These are phyloP conservation scores for Pristionchus entomophagus DNA, from an alignment of 2,888 invertebrate genomes.

Conservation along the genomic window DNA sequence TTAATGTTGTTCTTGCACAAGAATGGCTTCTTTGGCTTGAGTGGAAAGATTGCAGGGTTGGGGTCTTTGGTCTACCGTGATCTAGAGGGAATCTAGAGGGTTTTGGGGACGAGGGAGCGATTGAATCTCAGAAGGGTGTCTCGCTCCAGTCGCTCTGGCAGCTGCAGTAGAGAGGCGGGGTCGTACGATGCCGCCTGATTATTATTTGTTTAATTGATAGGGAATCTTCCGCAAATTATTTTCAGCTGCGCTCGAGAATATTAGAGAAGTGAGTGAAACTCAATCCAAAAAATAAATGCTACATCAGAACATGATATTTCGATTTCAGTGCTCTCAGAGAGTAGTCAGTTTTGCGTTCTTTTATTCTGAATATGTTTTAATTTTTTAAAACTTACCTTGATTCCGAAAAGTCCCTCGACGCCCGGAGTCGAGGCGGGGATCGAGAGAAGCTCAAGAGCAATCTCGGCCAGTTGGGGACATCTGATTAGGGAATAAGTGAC, in stretches of 20 bases:
- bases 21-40: conserved; percentile 15
- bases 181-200: conserved; percentile 19
- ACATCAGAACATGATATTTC: too few relatives aligned
- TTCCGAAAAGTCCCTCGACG: conserved; percentile 8
- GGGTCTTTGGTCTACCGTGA: neutral
- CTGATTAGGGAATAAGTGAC: too few relatives aligned
- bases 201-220: too few relatives aligned
- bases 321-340: too few relatives aligned
- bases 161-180: neutral
- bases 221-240: too few relatives aligned
- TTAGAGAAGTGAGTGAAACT: conserved; percentile 38
- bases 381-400: neutral
- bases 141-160: conserved; percentile 55
- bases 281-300: too few relatives aligned
- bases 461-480: conserved; percentile 60
- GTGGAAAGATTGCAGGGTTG: conserved; percentile 17
- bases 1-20: conserved; percentile 6
- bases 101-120: conserved; percentile 51
- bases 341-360: too few relatives aligned
- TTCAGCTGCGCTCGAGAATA: too few relatives aligned
- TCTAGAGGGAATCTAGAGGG: neutral
- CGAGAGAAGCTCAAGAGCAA: conserved; percentile 66
- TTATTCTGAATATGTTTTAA: too few relatives aligned
- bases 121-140: conserved; percentile 59
- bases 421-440: conserved; percentile 65